Evolutionary conservation across 2,797 vertebrate genomes (phyloP).

Genomic region (Phataginus tetradactyla): DNA sequence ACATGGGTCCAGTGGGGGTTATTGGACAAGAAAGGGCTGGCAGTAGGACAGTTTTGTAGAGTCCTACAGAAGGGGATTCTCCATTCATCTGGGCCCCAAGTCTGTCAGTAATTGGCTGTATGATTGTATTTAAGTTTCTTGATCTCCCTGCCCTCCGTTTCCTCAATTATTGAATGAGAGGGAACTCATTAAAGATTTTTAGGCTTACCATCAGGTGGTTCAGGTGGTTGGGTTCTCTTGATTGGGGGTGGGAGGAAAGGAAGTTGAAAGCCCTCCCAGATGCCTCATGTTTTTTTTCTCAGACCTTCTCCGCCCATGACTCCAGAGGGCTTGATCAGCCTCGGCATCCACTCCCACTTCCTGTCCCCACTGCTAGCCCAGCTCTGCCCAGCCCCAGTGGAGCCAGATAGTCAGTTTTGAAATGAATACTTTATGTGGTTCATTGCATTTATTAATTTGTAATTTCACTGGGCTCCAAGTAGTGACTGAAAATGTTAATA

Average conservation of each 20-base stretch:
- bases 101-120: not conserved
- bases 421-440: not conserved
- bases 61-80: not conserved
- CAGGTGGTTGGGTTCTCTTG: not conserved
- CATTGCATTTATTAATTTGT: constrained; percentile 48
- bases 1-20: not conserved
- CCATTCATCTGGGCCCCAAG: not conserved
- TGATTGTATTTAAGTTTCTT: not conserved
- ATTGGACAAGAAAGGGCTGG: not conserved
- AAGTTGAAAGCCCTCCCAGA: not conserved
- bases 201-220: not conserved
- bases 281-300: not conserved
- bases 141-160: not conserved
- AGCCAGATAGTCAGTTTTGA: not conserved
- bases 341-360: not conserved
- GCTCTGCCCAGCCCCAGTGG: not conserved
- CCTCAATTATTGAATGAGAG: not conserved
- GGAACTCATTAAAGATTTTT: not conserved
- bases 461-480: constrained; percentile 11
- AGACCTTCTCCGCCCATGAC: not conserved
- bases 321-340: not conserved
- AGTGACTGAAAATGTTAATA: constrained; percentile 38
- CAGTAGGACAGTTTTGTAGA: not conserved
- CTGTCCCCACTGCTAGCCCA: not conserved
- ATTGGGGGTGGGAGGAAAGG: not conserved